Conservation (phyloP, 2,797 vertebrate species). For the Pseudochromis fuscus region DNA sequence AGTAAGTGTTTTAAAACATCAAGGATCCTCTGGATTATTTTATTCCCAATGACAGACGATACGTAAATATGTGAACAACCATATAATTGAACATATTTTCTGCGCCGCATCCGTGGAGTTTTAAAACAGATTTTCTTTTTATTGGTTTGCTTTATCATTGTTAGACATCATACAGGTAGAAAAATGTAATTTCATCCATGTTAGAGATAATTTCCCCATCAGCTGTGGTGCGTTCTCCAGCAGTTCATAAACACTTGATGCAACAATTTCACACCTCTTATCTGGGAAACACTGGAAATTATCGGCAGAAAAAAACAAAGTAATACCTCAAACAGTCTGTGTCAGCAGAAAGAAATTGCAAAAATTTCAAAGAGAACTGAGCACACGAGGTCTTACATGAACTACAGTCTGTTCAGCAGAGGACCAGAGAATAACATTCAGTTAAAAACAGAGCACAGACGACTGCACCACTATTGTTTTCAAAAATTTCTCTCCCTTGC, state of each 20-base stretch:
- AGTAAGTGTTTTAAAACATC: not conserved
- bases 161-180: not conserved
- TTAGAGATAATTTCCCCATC: not conserved
- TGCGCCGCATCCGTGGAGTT: no score
- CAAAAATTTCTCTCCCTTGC: constrained; percentile 48
- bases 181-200: not conserved
- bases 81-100: no score
- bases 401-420: constrained; percentile 38
- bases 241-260: not conserved
- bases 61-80: not conserved
- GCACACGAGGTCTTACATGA: not conserved
- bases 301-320: not conserved
- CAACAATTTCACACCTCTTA: constrained; percentile 1
- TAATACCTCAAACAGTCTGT: not conserved
- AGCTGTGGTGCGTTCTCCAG: not conserved
- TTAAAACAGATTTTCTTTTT: no score
- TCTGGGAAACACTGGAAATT: not conserved
- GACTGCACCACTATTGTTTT: constrained; percentile 45
- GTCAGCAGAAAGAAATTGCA: constrained; percentile 13
- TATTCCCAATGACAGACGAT: not conserved
- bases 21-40: not conserved
- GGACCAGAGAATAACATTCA: constrained; percentile 34
- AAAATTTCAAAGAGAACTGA: constrained; percentile 13
- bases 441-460: constrained; percentile 48
- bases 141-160: not conserved